These are phyloP conservation scores for Scolopax bukidnonensis DNA, from an alignment of 2,797 vertebrate species.

Conservation along the genomic window DNA sequence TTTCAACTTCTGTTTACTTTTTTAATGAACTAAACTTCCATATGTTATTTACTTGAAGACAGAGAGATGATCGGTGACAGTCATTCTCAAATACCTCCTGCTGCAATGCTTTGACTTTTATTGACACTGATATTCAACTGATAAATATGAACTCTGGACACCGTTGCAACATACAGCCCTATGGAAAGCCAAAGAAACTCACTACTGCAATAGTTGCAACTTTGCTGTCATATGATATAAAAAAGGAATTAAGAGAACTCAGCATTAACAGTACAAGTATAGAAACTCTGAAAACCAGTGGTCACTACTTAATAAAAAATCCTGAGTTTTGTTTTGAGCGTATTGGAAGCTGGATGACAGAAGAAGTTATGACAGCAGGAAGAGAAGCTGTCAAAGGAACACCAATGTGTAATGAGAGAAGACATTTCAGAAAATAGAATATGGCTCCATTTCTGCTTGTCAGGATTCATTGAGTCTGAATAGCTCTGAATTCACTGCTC, in stretches of 20 bases:
- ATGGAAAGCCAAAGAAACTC: neutral
- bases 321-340: slow-evolving; percentile 8
- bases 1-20: neutral
- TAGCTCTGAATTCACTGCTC: slow-evolving; percentile 6
- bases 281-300: neutral
- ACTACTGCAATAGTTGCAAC: neutral
- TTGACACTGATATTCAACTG: neutral
- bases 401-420: slow-evolving; percentile 27
- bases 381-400: slow-evolving; percentile 48
- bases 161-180: neutral
- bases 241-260: neutral
- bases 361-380: slow-evolving; percentile 43
- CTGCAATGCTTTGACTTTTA: neutral
- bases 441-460: slow-evolving; percentile 65
- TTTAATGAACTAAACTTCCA: neutral
- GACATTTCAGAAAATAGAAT: slow-evolving; percentile 62
- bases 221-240: neutral
- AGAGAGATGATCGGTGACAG: neutral
- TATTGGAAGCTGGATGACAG: slow-evolving; percentile 12
- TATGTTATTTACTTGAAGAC: neutral
- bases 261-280: neutral
- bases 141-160: neutral
- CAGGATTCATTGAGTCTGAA: slow-evolving; percentile 48
- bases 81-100: neutral
- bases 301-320: neutral